Conservation (phyloP, 1,140 invertebrate species). For the Brachionus koreanus region DNA sequence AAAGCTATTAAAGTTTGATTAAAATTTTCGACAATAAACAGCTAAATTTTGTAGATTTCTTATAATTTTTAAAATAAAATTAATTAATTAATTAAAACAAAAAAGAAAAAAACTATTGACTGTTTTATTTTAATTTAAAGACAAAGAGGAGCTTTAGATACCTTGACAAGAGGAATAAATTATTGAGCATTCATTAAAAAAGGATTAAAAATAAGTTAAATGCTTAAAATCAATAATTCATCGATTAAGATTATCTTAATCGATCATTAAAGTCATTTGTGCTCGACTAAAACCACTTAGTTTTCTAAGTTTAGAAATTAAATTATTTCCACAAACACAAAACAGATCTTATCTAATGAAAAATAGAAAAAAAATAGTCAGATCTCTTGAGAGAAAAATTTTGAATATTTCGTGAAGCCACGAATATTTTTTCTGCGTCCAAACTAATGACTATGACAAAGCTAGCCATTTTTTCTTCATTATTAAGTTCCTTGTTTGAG, state of each 20-base stretch:
- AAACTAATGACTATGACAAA: constrained; percentile 6
- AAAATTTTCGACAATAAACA: not conserved
- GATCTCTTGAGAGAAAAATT: not conserved
- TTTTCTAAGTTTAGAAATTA: not conserved
- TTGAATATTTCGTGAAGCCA: not conserved
- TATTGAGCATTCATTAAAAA: constrained; percentile 15
- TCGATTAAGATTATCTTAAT: constrained; percentile 27
- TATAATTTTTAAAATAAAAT: not conserved
- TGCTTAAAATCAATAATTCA: constrained; percentile 15
- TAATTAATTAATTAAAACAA: not conserved
- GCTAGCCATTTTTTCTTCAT: not conserved
- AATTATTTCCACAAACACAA: not conserved
- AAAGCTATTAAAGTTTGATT: not conserved
- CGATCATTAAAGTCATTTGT: constrained; percentile 8
- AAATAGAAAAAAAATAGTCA: not conserved
- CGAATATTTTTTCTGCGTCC: not conserved
- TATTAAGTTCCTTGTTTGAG: constrained; percentile 11
- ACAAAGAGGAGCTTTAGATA: not conserved
- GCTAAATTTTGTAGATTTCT: not conserved
- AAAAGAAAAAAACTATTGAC: not conserved
- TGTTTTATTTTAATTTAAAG: not conserved
- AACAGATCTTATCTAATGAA: constrained; percentile 30
- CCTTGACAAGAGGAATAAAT: not conserved
- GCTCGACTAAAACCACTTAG: not conserved
- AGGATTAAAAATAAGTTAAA: not conserved